Percentiles rank a stretch among this genome's conserved stretches.
Conservation (phyloP, 2,888 invertebrate genomes). For the Branchellion lobata region DNA sequence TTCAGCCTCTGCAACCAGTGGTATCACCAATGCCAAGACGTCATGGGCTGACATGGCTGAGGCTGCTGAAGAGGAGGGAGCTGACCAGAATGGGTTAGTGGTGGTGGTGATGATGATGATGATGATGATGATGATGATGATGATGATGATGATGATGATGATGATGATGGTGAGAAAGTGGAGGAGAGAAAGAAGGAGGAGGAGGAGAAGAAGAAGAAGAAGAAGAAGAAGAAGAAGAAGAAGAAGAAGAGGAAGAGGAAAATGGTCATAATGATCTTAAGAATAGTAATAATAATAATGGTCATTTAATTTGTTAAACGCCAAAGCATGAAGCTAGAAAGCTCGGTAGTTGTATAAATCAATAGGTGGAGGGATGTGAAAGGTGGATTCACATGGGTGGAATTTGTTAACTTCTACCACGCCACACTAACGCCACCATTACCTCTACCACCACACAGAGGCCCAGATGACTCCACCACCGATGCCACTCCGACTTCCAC, state of each 20-base stretch:
- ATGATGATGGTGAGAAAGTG: neutral
- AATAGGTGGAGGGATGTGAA: neutral
- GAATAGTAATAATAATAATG: neutral
- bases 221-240: neutral
- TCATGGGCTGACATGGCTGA: slow-evolving; percentile 40
- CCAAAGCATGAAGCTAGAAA: neutral
- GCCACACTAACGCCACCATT: too few relatives aligned
- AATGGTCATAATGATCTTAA: neutral
- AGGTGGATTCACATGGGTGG: neutral
- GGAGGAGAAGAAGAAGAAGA: neutral
- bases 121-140: slow-evolving; percentile 6
- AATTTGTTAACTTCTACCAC: too few relatives aligned
- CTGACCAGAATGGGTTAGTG: slow-evolving; percentile 1
- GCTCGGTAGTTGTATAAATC: neutral
- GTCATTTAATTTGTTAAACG: neutral
- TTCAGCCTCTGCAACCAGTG: slow-evolving; percentile 8
- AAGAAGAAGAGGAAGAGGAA: neutral
- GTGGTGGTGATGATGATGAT: neutral
- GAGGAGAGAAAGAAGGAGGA: neutral
- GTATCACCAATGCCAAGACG: slow-evolving; percentile 15
- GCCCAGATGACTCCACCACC: too few relatives aligned
- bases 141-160: slow-evolving; percentile 10
- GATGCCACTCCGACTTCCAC: too few relatives aligned
- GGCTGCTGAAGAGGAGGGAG: slow-evolving; percentile 36
- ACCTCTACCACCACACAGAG: too few relatives aligned